Evolutionary conservation across 2,797 vertebrate species (phyloP), one percentile per base, ranked within the genome.

Genomic region (Psittacula echo): DNA sequence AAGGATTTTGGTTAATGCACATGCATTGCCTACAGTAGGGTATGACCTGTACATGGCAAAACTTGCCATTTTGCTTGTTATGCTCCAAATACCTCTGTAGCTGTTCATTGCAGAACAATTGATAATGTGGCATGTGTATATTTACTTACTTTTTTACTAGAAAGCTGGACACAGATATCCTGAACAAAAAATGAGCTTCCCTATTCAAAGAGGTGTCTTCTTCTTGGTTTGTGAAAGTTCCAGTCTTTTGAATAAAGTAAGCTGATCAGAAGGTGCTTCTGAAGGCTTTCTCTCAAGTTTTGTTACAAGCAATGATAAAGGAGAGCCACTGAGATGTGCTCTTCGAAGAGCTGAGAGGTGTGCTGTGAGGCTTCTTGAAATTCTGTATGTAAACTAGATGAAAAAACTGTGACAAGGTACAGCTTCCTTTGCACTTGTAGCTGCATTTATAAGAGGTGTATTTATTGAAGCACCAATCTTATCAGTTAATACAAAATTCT

Each of bases 21-120:
- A 56, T 98, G 97, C 81, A 96, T 93, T 29, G 87, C 97, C 19
- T 98, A 97, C 42, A 93, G 97, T 93, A 98, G 98, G 97, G 21
- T 98, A 42, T 26, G 41, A 50, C 20, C 15, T 5, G 2, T 60
- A 7, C 50, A 12, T 4, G 60, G 42, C 21, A 73, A 66, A 82
- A 42, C 7, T 42, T 66, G 11, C 30, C 29, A 2, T 73, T 73
- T 56, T 60, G 5, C 53, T 86, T 66, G 34, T 74, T 54, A 32
- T 21, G 14, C 8, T 76, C 10, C 23, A 76, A 6, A 13, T 71
- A 27, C 21, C 70, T 71, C 18, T 29, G 29, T 47, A 81, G 37
- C 19, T 66, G 27, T 85, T 62, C 22, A 18, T 22, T 84, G 45
- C 18, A 44, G 47, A 90, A 16, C 32, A 71, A 27, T 47, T 86